Evolutionary conservation across 53 echinoderm and acorn worm genomes (phyloP).

Genomic region (Holothuria scabra): DNA sequence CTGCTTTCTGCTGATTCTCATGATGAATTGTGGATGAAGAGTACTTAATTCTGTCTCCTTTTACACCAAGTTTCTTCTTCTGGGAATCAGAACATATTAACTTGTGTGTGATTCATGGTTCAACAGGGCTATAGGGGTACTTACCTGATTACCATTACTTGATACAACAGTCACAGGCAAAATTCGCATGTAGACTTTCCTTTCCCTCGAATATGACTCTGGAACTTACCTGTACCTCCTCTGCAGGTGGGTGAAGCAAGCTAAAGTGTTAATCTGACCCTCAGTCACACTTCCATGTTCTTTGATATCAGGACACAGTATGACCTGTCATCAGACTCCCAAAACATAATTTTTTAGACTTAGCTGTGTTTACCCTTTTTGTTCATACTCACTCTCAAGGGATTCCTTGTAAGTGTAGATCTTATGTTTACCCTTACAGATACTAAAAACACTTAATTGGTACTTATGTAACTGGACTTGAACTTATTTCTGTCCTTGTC

Average conservation of each 20-base stretch:
- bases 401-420: conserved; percentile 48
- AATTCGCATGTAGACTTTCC: conserved; percentile 60
- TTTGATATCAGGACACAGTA: too few relatives aligned
- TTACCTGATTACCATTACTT: conserved; percentile 55
- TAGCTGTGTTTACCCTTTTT: conserved; percentile 43
- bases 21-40: conserved; percentile 57
- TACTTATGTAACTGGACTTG: conserved; percentile 51
- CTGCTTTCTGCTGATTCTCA: conserved; percentile 52
- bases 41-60: conserved; percentile 51
- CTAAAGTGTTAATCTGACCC: too few relatives aligned
- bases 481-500: neutral
- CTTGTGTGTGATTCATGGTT: conserved; percentile 63
- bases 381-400: conserved; percentile 35
- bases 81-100: conserved; percentile 54
- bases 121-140: conserved; percentile 55
- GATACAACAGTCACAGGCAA: conserved; percentile 51
- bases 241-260: too few relatives aligned
- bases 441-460: conserved; percentile 50
- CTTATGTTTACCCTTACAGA: conserved; percentile 47
- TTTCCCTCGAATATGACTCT: conserved; percentile 55
- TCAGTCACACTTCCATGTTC: too few relatives aligned
- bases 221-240: too few relatives aligned
- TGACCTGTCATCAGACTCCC: too few relatives aligned
- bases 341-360: conserved; percentile 55
- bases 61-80: conserved; percentile 44